A percentile compares a stretch with the other conserved stretches of the same genome.
phyloP scores from a whole-genome alignment of 2,888 invertebrate species.

The Acleris laterana region DNA sequence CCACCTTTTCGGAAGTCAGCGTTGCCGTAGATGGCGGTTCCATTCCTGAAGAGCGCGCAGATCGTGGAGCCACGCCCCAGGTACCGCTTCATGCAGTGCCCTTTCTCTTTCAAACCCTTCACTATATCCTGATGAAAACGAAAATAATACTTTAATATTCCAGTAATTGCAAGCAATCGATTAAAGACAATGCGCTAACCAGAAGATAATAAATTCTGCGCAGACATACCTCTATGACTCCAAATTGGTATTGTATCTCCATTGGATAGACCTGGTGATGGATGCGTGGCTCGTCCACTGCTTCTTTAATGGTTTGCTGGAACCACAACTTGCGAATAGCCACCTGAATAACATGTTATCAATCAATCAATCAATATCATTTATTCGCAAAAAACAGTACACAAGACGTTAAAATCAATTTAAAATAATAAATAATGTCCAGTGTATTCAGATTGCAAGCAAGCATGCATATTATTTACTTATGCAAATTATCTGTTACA shows the following conservation, averaged over 20 bases:
- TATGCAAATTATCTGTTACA: too few relatives aligned
- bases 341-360: slow-evolving; percentile 79
- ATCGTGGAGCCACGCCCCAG: slow-evolving; percentile 88
- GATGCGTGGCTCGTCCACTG: slow-evolving; percentile 90
- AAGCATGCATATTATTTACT: too few relatives aligned
- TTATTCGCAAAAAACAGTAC: too few relatives aligned
- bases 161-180: too few relatives aligned
- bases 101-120: slow-evolving; percentile 85
- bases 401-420: too few relatives aligned
- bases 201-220: too few relatives aligned
- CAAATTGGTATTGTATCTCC: slow-evolving; percentile 87
- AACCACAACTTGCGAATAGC: slow-evolving; percentile 90
- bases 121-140: slow-evolving; percentile 82
- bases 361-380: too few relatives aligned
- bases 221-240: slow-evolving; percentile 83
- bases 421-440: too few relatives aligned
- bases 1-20: slow-evolving; percentile 93
- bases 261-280: slow-evolving; percentile 94
- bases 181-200: too few relatives aligned
- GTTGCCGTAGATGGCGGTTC: slow-evolving; percentile 88
- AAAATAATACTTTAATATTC: background rate
- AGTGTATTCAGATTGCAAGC: too few relatives aligned
- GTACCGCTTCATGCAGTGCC: slow-evolving; percentile 87
- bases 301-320: slow-evolving; percentile 89
- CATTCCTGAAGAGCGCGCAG: slow-evolving; percentile 87